Conservation (phyloP, 2,113 vertebrate genomes). For the Formicarius rufipectus region DNA sequence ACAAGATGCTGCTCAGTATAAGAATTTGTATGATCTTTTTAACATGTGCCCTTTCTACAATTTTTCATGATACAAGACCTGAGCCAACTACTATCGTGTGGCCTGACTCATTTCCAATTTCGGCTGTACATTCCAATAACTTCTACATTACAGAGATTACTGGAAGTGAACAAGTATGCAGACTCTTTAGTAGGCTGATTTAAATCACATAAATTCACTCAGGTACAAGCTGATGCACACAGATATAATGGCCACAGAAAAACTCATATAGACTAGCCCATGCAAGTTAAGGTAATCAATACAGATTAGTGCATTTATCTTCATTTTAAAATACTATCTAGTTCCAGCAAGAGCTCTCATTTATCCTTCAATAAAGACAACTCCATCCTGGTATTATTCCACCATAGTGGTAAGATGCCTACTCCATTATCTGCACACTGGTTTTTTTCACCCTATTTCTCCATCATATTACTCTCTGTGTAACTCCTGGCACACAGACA, state of each 20-base stretch:
- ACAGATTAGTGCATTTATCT: not conserved
- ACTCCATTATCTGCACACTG: not conserved
- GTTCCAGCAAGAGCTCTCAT: not conserved
- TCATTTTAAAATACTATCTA: not conserved
- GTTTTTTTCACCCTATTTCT: not conserved
- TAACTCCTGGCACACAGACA: not conserved
- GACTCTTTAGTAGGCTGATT: not conserved
- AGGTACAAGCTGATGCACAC: not conserved
- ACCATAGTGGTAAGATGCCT: not conserved
- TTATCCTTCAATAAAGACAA: not conserved
- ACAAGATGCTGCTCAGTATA: not conserved
- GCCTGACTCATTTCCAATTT: not conserved
- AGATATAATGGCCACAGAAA: not conserved
- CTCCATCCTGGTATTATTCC: not conserved
- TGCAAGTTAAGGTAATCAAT: not conserved
- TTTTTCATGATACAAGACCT: not conserved
- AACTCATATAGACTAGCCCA: not conserved
- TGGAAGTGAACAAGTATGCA: not conserved
- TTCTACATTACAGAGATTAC: not conserved
- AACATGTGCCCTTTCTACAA: not conserved
- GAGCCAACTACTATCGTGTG: not conserved
- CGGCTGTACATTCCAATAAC: not conserved
- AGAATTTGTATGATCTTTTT: not conserved
- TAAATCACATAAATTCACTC: not conserved
- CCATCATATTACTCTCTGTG: not conserved